Evolutionary conservation across 2,888 invertebrate species (phyloP), one percentile per base, ranked within the genome.

Genomic region (Acanthosepion lycidas): DNA sequence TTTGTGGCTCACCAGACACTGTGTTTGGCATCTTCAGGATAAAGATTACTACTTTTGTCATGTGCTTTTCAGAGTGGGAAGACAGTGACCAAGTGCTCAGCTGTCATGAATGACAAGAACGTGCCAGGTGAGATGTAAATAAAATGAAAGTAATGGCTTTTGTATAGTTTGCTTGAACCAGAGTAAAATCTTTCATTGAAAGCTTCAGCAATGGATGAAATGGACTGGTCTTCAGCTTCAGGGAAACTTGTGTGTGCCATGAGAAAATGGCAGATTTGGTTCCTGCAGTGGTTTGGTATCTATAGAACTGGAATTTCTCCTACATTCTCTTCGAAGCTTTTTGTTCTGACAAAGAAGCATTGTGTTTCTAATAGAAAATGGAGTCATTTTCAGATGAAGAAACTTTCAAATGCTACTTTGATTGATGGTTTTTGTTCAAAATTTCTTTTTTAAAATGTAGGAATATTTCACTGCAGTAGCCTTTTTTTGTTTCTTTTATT

Each of bases 201-300:
- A 78, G n/a, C n/a, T n/a, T 78, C 78, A 78, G 78, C 23, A 33
- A 12, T 15, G 15, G n/a, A 78, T 59, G n/a, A n/a, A 78, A 78
- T 78, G 33, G 78, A 78, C n/a, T 78, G 78, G 33, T n/a, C 78
- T 78, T 33, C n/a, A 78, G 78, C 78, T n/a, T 33, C n/a, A n/a
- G n/a, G 33, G 78, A 78, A 78, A n/a, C 78, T 78, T 78, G n/a
- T 33, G n/a, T n/a, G n/a, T 78, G 33, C n/a, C n/a, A 78, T 78
- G 78, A 78, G 78, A 78, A 78, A 78, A 78, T 78, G n/a, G 78
- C 78, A 78, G 78, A 78, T 78, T 78, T 78, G n/a, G n/a, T 78
- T 78, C n/a, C 78, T 78, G n/a, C 78, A n/a, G n/a, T 78, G 9
- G 78, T n/a, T n/a, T n/a, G 15, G 15, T 78, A 33, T 78, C 78